Evolutionary conservation across 2,113 vertebrate species (phyloP), one percentile per base, ranked within the genome.

Genomic region (Aythya baeri): DNA sequence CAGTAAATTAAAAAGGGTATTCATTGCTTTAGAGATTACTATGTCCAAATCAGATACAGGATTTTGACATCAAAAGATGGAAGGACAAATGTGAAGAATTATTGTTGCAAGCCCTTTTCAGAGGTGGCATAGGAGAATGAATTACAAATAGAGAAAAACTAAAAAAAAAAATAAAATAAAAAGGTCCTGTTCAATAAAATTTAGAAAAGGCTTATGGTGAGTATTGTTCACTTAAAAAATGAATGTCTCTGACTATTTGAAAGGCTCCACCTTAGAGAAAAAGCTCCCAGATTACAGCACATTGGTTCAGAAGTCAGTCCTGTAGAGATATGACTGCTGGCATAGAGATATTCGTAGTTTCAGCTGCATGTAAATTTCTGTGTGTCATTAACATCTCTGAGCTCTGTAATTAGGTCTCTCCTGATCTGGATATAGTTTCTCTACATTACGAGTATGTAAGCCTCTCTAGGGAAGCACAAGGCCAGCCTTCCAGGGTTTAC

Each of bases 381-480:
- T 84, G 96, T 97, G 98, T 97, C 97, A 98, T 98, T 98, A 98
- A 98, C 98, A 98, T 98, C 97, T 97, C 95, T 66, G 84, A 95
- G 98, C 96, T 98, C 97, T 97, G 96, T 98, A 98, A 98, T 98
- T 98, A 98, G 98, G 98, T 96, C 96, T 97, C 96, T 97, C 94
- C 96, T 98, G 98, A 97, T 97, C 97, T 95, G 97, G 97, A 97
- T 98, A 97, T 97, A 93, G 95, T 94, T 97, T 97, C 96, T 86
- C 91, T 96, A 96, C 94, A 46, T 88, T 96, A 93, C 55, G 87
- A 97, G 94, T 92, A 62, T 23, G 57, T 65, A 76, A 93, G 89
- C 75, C 89, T 96, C 95, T 96, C 97, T 23, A 50, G 93, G 97
- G 97, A 97, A 94, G 91, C 59, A 82, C 61, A 58, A 78, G 96